Conservation (phyloP, 2,888 invertebrate species). For the Melieria omissa region DNA sequence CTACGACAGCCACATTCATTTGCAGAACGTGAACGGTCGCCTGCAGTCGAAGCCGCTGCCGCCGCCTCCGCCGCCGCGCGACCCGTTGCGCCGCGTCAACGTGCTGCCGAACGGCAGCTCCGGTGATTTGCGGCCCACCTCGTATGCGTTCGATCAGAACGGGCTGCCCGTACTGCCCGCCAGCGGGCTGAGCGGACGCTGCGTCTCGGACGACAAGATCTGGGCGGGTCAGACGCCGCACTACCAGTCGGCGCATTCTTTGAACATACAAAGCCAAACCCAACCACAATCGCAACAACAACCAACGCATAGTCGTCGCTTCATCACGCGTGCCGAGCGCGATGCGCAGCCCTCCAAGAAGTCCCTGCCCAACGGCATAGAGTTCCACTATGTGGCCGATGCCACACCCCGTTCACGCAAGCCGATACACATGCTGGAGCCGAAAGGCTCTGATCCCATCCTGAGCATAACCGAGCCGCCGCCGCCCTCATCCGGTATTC, state of each 20-base stretch:
- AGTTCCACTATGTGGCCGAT: conserved; percentile 77
- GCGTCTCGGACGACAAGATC: conserved; percentile 66
- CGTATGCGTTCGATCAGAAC: conserved; percentile 69
- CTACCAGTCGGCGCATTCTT: conserved; percentile 62
- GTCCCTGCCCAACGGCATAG: conserved; percentile 64
- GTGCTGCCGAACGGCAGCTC: conserved; percentile 57
- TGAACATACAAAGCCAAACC: conserved; percentile 50
- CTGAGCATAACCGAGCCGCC: conserved; percentile 13
- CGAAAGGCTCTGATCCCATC: conserved; percentile 38
- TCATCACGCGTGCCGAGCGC: conserved; percentile 61
- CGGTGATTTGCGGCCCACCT: conserved; percentile 67
- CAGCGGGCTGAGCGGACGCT: conserved; percentile 56
- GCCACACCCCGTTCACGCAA: conserved; percentile 78
- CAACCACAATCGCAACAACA: conserved; percentile 10
- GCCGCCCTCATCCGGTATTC: conserved; percentile 53
- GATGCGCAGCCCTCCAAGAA: conserved; percentile 60
- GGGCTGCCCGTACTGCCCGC: conserved; percentile 44
- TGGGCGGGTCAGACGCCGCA: conserved; percentile 60
- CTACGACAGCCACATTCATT: conserved; percentile 64
- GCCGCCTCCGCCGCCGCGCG: conserved; percentile 84
- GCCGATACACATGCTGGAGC: conserved; percentile 75
- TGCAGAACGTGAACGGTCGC: conserved; percentile 56
- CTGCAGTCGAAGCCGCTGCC: conserved; percentile 69
- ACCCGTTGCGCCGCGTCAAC: conserved; percentile 73
- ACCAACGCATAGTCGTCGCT: conserved; percentile 53